Evolutionary conservation across 1,140 invertebrate species (phyloP), one percentile per base, ranked within the genome.

Genomic region (Cydia amplana): DNA sequence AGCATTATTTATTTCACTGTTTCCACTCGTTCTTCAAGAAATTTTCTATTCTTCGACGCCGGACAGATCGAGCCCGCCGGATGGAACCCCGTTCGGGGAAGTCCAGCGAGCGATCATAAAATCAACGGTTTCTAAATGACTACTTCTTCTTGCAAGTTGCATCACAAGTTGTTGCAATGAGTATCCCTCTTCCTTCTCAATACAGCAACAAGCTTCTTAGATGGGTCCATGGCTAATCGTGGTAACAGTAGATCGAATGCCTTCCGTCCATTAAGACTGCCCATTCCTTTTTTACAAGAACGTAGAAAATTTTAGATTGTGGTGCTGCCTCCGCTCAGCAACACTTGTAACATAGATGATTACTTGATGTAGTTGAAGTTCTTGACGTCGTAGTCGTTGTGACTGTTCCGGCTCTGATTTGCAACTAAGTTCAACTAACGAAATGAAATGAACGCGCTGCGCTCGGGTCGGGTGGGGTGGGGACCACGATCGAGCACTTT

Each of bases 51-150:
- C n/a, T 18, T 55, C n/a, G 51, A 18, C 51, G n/a, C n/a, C n/a
- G 51, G 2, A 7, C n/a, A 55, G 51, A 55, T 55, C 51, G 4
- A 55, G 51, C 51, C 51, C n/a, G 51, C 51, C 14, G 46, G 46
- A 49, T 49, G 46, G 46, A 49, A 49, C 46, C 46, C n/a, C 51
- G 51, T 55, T 55, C 51, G 51, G 7, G 51, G 51, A 55, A 55
- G 51, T 55, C 51, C 51, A 55, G n/a, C 51, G n/a, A 55, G 51
- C 51, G 51, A 55, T 18, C 51, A 46, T 46, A 4, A 46, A 46
- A 46, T 14, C 51, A 55, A 20, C n/a, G n/a, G 51, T 55, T 51
- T n/a, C 5, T 5, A 55, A 18, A 9, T 55, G 4, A 18, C 51
- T 55, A 18, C 7, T 10, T 43, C 40, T 55, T 55, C 32, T 49